These are phyloP conservation scores for Chionodraco myersi DNA, from an alignment of 2,113 vertebrate species.

Conservation along the genomic window DNA sequence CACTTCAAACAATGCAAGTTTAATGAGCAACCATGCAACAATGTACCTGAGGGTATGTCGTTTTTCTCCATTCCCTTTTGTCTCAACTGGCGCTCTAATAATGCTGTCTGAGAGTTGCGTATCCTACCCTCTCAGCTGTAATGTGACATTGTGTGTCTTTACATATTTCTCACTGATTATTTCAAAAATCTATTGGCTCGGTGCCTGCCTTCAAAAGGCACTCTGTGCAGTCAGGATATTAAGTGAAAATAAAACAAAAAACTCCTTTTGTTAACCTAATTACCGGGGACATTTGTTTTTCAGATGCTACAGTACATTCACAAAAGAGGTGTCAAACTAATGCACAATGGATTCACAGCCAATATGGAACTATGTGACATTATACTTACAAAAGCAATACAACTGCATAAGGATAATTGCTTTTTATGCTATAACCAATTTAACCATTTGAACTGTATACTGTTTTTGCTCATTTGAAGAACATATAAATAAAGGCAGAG, in stretches of 20 bases:
- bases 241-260: conserved; percentile 55
- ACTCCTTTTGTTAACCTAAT: conserved; percentile 61
- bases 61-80: conserved; percentile 56
- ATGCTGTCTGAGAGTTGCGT: conserved; percentile 53
- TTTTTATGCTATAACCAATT: neutral
- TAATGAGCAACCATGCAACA: conserved; percentile 80
- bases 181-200: conserved; percentile 40
- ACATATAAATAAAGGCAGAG: too few relatives aligned
- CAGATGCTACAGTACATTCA: conserved; percentile 46
- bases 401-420: conserved; percentile 8
- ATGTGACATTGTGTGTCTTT: conserved; percentile 63
- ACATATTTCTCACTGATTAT: conserved; percentile 60
- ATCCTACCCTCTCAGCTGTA: conserved; percentile 43
- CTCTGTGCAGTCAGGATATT: conserved; percentile 46
- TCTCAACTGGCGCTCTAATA: conserved; percentile 33
- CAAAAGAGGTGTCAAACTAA: conserved; percentile 65
- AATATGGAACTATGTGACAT: conserved; percentile 40
- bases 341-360: conserved; percentile 55
- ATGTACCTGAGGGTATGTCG: conserved; percentile 67
- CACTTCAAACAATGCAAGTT: conserved; percentile 78
- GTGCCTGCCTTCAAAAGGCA: conserved; percentile 45
- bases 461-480: neutral
- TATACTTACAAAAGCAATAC: conserved; percentile 22
- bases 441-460: neutral
- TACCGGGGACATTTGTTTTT: conserved; percentile 52